Evolutionary conservation across 2,888 invertebrate species (phyloP), one percentile per base, ranked within the genome.

Genomic region (Tetragonisca angustula): DNA sequence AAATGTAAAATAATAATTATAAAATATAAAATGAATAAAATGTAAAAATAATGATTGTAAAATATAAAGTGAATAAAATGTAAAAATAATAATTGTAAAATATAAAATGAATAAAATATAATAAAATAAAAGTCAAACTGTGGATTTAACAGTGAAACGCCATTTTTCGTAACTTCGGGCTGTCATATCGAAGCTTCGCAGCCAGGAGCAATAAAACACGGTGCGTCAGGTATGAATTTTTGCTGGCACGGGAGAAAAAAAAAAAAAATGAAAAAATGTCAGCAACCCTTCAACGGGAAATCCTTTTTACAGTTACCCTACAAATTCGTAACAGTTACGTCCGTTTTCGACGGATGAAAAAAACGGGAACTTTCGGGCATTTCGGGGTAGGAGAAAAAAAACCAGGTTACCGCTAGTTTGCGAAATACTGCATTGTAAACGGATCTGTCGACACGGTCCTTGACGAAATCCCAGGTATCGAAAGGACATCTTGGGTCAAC

Each of bases 351-450:
- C 59, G 69, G 84, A 79, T 78, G 87, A 90, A 88, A 2, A 90
- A 92, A 91, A n/a, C n/a, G 91, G 89, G 91, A 86, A 92, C 88
- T 90, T 87, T 68, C 74, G 64, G 83, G 86, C 70, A 65, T 71
- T 32, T 65, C 24, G 24, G 24, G 56, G n/a, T n/a, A n/a, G 36
- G 15, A 43, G 13, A 59, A 76, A 80, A 87, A 79, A 83, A 88
- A 84, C 88, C 86, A 86, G 86, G 88, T 83, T 90, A 84, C 90
- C 90, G 88, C 89, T 91, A 90, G 87, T 87, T 90, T 81, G 75
- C 87, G 81, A 90, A 90, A 91, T 88, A 89, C 86, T 82, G 43
- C 9, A 43, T 43, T 43, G 87, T 83, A 84, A 87, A 82, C 49
- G 82, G 87, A 81, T 83, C 82, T 59, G 77, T 75, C 83, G 83